These are phyloP conservation scores for Tapirus indicus DNA, from an alignment of 2,797 vertebrate species.

Conservation along the genomic window DNA sequence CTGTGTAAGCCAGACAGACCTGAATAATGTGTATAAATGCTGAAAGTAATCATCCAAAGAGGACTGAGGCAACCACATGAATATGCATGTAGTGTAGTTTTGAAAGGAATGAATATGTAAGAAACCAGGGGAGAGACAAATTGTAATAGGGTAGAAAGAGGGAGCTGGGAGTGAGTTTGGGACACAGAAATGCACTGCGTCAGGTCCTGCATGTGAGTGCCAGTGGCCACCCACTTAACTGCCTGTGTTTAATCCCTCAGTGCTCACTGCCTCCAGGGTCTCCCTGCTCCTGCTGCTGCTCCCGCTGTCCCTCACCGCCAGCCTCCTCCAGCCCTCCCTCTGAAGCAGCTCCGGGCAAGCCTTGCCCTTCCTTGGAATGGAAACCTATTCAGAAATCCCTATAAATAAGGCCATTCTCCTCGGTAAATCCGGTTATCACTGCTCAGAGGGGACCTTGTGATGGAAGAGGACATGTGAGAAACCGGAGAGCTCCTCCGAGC, in stretches of 20 bases:
- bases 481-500: background rate
- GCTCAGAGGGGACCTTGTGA: background rate
- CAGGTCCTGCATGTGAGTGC: background rate
- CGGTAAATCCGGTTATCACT: background rate
- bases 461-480: background rate
- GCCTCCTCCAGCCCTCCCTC: background rate
- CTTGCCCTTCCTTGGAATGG: background rate
- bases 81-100: background rate
- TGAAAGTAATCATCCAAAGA: background rate
- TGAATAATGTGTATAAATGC: background rate
- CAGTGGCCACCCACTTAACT: background rate
- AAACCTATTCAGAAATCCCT: background rate
- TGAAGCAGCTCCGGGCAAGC: background rate
- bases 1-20: background rate
- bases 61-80: background rate
- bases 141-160: background rate
- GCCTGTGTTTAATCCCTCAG: background rate
- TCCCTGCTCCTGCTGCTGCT: background rate
- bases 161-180: background rate
- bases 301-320: background rate
- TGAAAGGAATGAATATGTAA: conserved; percentile 28
- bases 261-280: rapidly evolving
- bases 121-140: background rate
- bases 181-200: rapidly evolving
- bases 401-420: background rate